Percentiles rank a stretch among this genome's conserved stretches.
phyloP scores from a whole-genome alignment of 2,797 vertebrate species.

The Tolypeutes matacus region DNA sequence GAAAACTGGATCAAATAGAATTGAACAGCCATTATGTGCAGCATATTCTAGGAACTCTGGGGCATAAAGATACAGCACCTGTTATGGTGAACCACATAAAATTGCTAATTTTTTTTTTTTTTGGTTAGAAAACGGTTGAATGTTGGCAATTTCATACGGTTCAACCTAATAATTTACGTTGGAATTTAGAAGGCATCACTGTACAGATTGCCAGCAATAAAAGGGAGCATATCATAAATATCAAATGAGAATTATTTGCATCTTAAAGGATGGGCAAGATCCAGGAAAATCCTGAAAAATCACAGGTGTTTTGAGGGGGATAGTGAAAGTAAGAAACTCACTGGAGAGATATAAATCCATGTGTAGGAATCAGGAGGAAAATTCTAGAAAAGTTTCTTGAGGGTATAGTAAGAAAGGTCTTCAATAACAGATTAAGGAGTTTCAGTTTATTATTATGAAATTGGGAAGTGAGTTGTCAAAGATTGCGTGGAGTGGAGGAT shows the following conservation, averaged over 20 bases:
- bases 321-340: conserved; percentile 11
- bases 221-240: neutral
- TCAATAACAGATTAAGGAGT: neutral
- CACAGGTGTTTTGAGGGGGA: neutral
- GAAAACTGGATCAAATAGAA: conserved; percentile 46
- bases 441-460: conserved; percentile 32
- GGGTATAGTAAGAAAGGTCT: neutral
- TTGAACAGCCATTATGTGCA: conserved; percentile 16
- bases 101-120: neutral
- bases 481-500: neutral
- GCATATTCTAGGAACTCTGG: conserved; percentile 4
- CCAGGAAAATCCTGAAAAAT: conserved; percentile 31
- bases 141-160: conserved; percentile 52
- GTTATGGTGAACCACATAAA: conserved; percentile 41
- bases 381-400: neutral
- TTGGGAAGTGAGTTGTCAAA: neutral
- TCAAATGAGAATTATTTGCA: conserved; percentile 28
- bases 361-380: neutral
- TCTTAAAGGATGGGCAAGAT: conserved; percentile 19
- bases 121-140: conserved; percentile 4
- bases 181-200: conserved; percentile 25
- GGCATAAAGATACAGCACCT: conserved; percentile 24
- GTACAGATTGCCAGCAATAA: conserved; percentile 33
- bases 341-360: neutral
- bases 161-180: neutral